Conservation (phyloP, 2,113 vertebrate species). For the Australoheros scitulus region DNA sequence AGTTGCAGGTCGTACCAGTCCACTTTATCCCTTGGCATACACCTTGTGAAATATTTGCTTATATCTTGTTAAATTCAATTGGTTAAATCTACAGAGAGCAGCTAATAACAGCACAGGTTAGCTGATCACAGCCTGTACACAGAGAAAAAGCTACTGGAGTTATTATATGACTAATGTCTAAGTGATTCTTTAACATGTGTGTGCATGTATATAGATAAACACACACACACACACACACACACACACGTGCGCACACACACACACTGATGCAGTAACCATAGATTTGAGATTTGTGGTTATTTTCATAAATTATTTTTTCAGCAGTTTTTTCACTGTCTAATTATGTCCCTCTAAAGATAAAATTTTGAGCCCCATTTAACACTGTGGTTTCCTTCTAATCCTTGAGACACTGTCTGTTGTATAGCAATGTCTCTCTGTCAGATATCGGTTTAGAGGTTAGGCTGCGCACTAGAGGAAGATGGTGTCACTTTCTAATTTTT, state of each 20-base stretch:
- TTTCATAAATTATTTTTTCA: background rate
- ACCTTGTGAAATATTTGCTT: conserved; percentile 5
- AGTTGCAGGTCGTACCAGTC: background rate
- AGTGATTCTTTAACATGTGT: background rate
- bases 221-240: background rate
- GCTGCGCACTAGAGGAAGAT: background rate
- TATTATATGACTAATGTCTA: background rate
- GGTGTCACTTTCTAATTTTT: conserved; percentile 34
- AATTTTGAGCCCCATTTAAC: conserved; percentile 36
- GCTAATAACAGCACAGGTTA: background rate
- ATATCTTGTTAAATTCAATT: background rate
- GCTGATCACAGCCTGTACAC: background rate
- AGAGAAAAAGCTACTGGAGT: background rate
- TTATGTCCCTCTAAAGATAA: conserved; percentile 25
- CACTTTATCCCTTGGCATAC: background rate
- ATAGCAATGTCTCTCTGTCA: conserved; percentile 57
- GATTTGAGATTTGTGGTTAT: background rate
- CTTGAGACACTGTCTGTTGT: background rate
- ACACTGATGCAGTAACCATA: background rate
- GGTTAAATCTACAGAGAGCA: background rate
- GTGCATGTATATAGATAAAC: background rate
- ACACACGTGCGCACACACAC: too few species aligned
- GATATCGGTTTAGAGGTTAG: conserved; percentile 22
- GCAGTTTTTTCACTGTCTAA: conserved; percentile 47
- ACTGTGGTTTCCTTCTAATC: conserved; percentile 9